Base-by-base conservation (phyloP, 2,797 vertebrate species). In the Microctenopoma steveboyesi region DNA sequence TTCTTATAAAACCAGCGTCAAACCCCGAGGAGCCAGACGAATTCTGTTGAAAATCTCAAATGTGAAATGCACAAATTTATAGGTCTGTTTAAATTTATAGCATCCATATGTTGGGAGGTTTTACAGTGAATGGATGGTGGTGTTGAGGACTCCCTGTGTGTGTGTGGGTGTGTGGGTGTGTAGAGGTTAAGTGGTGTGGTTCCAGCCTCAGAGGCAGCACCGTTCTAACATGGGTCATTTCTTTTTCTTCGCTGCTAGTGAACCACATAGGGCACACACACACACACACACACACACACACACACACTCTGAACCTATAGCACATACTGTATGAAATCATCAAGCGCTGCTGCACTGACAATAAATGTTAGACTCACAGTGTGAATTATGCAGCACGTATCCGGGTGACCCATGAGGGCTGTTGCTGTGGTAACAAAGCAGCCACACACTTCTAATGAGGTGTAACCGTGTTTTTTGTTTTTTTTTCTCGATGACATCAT, bases 161-260 rank as follows among this genome's bases (percentile, higher is more conserved):
- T 48, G 52, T 37, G 53, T 57, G 64, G 60, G 52, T 58, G 69
- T 54, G 56, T 58, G 66, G 58, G 53, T 57, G 64, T 63, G 45
- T 55, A 63, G 62, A 78, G 87, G 89, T 88, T 88, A 91, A 91
- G 88, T 88, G 75, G 78, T 79, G 76, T 67, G 70, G 79, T 85
- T 89, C 69, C 84, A 86, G 79, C 69, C 85, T 85, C 84, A 84
- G 73, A 69, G 66, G 83, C 75, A 66, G 79, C 47, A 67, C 61
- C 56, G 63, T 60, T 76, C 72, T 49, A 72, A 59, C 69, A 74
- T 9, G 69, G 86, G 81, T 86, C 84, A 82, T n/a, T 63, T 68
- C 55, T 81, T 82, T 83, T 81, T 77, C 72, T 68, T 57, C 60
- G 48, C 49, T 55, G 62, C 64, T 39, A 65, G 55, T 59, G 75